Evolutionary conservation across 1,140 invertebrate genomes (phyloP), one percentile per base, ranked within the genome.

Genomic region (Pseudoatta argentina): DNA sequence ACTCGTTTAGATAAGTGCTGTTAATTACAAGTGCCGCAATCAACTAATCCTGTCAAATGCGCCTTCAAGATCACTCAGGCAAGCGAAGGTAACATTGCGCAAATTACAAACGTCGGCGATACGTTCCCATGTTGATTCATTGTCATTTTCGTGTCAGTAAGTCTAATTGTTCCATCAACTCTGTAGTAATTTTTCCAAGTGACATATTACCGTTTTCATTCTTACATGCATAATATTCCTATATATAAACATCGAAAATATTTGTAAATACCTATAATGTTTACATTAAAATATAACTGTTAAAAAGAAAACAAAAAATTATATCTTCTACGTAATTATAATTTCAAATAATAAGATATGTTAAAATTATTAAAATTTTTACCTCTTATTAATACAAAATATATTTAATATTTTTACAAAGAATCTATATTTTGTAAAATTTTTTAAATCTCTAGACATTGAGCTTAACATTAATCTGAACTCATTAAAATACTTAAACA

Each of bases 1-100:
- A 73, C 79, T 83, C 79, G 69, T 83, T 83, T 83, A 75, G 79
- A 83, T 83, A 83, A 83, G 79, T 83, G 79, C 79, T 83, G 79
- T 83, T 83, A 83, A 83, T 83, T 83, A 83, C 79, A 83, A 83
- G 69, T 75, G 79, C 79, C 79, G 69, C 79, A 83, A 57, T 83
- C 79, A 75, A 75, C 67, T 83, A 83, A 75, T 83, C 27, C 44
- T 73, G 69, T 83, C 79, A 83, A 75, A 83, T 83, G 69, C 44
- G 55, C 69, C 39, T 83, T 61, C 44, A 57, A 83, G 69, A 83
- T 83, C 79, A 24, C 55, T 83, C 39, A 12, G 55, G 53, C 18
- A 18, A 12, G 24, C 79, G 53, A 61, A 30, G 67, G 39, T 59
- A 61, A 44, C 51, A 16, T 72, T 39, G 79, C 67, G 67, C 79